Evolutionary conservation across 2,888 invertebrate species (phyloP), one percentile per base, ranked within the genome.

Genomic region (Encarsia formosa): DNA sequence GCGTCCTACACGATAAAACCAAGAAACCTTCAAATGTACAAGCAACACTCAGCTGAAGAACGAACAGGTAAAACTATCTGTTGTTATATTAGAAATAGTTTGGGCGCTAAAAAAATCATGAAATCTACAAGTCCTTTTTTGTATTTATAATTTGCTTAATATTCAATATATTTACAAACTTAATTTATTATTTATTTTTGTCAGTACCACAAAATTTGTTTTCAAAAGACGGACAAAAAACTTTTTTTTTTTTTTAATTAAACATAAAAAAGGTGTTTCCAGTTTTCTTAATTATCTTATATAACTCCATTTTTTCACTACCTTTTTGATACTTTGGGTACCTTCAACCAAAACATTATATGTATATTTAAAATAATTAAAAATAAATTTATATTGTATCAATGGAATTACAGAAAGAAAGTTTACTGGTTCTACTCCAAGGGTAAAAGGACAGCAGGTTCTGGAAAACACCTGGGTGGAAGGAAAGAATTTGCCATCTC

Each of bases 381-480:
- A n/a, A n/a, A n/a, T n/a, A n/a, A n/a, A n/a, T n/a, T n/a, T n/a
- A n/a, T n/a, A n/a, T n/a, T n/a, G n/a, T n/a, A n/a, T n/a, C n/a
- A n/a, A n/a, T n/a, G n/a, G n/a, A n/a, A n/a, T n/a, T n/a, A n/a
- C n/a, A 49, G 51, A 23, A 35, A 40, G 29, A 13, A 53, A 34
- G 43, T 26, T 46, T 4, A 32, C n/a, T 34, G 43, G 63, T 39
- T 63, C 64, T 20, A 63, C 65, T 11, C 66, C 65, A 6, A 66
- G 62, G 50, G 15, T 32, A 9, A 57, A 54, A 40, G 41, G 23
- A n/a, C 54, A 9, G 8, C 39, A 46, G 15, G 52, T 67, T 5
- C 32, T 67, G 18, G 66, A 70, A 24, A 69, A 65, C 44, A 64
- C 63, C 23, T 71, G 71, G 71, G 42, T 65, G 0, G 56, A 61